Conservation (phyloP, 92 coral and sea anemone species). For the Epizoanthus rinbou region DNA sequence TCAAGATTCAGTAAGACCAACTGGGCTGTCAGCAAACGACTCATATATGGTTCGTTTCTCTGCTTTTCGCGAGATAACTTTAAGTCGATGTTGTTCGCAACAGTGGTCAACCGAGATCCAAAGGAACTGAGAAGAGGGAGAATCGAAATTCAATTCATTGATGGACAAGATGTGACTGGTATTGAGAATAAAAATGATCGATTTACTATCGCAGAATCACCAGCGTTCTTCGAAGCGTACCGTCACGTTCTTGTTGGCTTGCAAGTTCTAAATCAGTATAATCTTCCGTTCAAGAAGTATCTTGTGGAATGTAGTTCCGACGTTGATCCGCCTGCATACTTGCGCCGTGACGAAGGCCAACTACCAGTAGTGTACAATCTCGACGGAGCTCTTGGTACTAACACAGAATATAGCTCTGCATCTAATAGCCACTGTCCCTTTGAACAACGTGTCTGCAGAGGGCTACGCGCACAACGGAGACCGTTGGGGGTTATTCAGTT, state of each 20-base stretch:
- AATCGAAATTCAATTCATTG: constrained; percentile 9
- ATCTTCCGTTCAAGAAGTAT: constrained; percentile 42
- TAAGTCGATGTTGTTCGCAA: constrained; percentile 41
- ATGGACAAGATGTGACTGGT: constrained; percentile 28
- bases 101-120: constrained; percentile 18
- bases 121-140: constrained; percentile 19
- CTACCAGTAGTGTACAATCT: constrained; percentile 52
- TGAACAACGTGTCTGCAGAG: not conserved
- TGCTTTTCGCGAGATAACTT: constrained; percentile 40
- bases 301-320: constrained; percentile 44
- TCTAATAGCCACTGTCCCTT: not conserved
- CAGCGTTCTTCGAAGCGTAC: constrained; percentile 43
- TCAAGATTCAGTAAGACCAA: constrained; percentile 40
- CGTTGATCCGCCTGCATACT: constrained; percentile 35
- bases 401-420: not conserved
- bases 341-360: not conserved
- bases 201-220: constrained; percentile 42
- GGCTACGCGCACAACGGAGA: not conserved
- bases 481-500: not conserved
- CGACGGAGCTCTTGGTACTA: constrained; percentile 45
- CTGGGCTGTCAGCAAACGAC: constrained; percentile 29
- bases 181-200: constrained; percentile 22
- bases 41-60: constrained; percentile 39
- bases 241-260: constrained; percentile 47
- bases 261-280: constrained; percentile 20